Evolutionary conservation across 2,797 vertebrate species (phyloP).

Genomic region (Mastacembelus armatus): DNA sequence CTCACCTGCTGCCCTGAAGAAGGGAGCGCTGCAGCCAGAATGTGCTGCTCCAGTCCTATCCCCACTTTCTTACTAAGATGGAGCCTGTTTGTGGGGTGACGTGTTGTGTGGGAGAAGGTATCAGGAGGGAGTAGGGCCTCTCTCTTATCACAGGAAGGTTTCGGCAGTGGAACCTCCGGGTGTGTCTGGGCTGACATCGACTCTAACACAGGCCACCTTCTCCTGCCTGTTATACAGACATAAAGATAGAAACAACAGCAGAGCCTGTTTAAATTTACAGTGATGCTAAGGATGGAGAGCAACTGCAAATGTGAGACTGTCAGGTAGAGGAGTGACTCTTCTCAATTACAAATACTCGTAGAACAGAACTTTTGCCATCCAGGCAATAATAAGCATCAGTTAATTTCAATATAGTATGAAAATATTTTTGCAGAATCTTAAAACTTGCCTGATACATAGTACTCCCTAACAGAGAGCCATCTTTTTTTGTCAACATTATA

Average conservation of each 20-base stretch:
- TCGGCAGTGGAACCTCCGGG: slow-evolving; percentile 85
- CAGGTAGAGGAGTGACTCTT: neutral
- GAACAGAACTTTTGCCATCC: neutral
- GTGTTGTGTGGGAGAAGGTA: slow-evolving; percentile 32
- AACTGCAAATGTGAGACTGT: slow-evolving; percentile 11
- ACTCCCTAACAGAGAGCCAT: neutral
- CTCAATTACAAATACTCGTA: slow-evolving; percentile 4
- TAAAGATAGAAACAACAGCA: slow-evolving; percentile 11
- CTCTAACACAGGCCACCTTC: slow-evolving; percentile 90
- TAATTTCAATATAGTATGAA: neutral
- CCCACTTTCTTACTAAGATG: slow-evolving; percentile 32
- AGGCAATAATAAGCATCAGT: neutral
- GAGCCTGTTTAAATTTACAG: neutral
- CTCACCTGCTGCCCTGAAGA: slow-evolving; percentile 22
- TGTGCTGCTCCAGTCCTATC: slow-evolving; percentile 43
- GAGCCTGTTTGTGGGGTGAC: slow-evolving; percentile 19
- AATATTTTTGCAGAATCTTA: slow-evolving; percentile 1
- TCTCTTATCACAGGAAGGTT: slow-evolving; percentile 89
- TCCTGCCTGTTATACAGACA: slow-evolving; percentile 87
- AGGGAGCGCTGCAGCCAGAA: slow-evolving; percentile 31
- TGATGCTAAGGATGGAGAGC: neutral
- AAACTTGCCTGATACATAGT: neutral
- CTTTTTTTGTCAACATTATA: neutral
- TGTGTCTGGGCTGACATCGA: slow-evolving; percentile 87
- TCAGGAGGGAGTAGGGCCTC: neutral